These are phyloP conservation scores for Luidia sarsii DNA, from an alignment of 53 echinoderm and acorn worm species.

Conservation along the genomic window DNA sequence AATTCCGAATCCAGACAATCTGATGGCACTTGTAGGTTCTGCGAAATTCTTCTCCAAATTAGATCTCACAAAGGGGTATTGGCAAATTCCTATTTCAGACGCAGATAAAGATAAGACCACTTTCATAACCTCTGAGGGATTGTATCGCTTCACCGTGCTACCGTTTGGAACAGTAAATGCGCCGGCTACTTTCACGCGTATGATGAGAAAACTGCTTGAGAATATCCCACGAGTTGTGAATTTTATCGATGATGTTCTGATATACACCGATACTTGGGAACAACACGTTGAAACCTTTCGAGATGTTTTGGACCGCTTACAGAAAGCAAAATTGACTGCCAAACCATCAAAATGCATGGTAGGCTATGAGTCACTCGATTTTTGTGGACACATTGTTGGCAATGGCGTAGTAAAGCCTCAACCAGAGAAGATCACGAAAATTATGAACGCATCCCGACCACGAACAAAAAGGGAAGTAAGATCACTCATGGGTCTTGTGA, in stretches of 20 bases:
- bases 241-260: slow-evolving; percentile 55
- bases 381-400: slow-evolving; percentile 61
- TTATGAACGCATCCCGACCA: slow-evolving; percentile 14
- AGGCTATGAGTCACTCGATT: slow-evolving; percentile 47
- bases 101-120: slow-evolving; percentile 44
- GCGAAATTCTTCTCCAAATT: slow-evolving; percentile 55
- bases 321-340: slow-evolving; percentile 54
- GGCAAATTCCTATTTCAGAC: slow-evolving; percentile 49
- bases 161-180: slow-evolving; percentile 72
- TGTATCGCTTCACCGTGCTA: slow-evolving; percentile 35
- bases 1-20: slow-evolving; percentile 52
- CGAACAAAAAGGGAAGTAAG: slow-evolving; percentile 60
- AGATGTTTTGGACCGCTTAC: slow-evolving; percentile 27
- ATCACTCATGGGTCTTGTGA: slow-evolving; percentile 37
- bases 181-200: slow-evolving; percentile 45
- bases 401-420: slow-evolving; percentile 29
- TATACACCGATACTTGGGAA: slow-evolving; percentile 54
- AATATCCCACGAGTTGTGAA: slow-evolving; percentile 42
- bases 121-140: slow-evolving; percentile 27
- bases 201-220: slow-evolving; percentile 56
- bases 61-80: slow-evolving; percentile 62
- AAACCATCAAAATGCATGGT: slow-evolving; percentile 52
- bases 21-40: slow-evolving; percentile 37
- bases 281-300: slow-evolving; percentile 16
- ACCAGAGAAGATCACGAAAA: slow-evolving; percentile 37